These are phyloP conservation scores for Scrobipalpa atriplicella DNA, from an alignment of 2,888 invertebrate species.

Conservation along the genomic window DNA sequence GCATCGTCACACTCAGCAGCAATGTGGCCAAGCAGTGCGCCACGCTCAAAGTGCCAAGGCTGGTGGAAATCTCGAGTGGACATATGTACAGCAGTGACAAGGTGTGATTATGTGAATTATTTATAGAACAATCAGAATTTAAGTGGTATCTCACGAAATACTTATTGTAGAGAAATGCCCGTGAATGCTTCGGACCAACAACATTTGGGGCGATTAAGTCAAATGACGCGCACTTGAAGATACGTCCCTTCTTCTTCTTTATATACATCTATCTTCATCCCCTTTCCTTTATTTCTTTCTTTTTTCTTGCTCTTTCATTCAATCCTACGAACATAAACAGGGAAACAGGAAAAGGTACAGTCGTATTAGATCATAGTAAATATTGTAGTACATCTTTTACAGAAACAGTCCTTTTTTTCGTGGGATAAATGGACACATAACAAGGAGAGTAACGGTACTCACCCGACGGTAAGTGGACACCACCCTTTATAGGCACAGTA, in stretches of 20 bases:
- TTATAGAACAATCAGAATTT: too few species aligned
- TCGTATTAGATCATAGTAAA: slow-evolving; percentile 15
- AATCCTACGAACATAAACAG: too few species aligned
- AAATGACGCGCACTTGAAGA: too few species aligned
- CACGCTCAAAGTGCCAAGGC: slow-evolving; percentile 85
- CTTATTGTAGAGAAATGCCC: too few species aligned
- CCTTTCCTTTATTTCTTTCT: not conserved
- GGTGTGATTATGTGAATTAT: slow-evolving; percentile 60
- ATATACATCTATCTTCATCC: not conserved
- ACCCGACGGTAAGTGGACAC: not conserved
- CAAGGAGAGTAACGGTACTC: slow-evolving; percentile 1
- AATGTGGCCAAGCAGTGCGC: slow-evolving; percentile 93
- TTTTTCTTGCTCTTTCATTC: not conserved
- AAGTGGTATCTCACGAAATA: too few species aligned
- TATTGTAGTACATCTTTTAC: slow-evolving; percentile 9
- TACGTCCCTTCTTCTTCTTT: too few species aligned
- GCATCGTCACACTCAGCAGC: slow-evolving; percentile 90
- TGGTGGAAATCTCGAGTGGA: slow-evolving; percentile 93
- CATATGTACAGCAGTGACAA: slow-evolving; percentile 92
- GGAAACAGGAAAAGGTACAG: too few species aligned
- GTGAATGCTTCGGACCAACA: too few species aligned
- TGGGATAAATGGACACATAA: not conserved
- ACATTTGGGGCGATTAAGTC: too few species aligned
- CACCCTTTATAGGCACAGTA: not conserved
- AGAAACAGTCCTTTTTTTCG: slow-evolving; percentile 5